These are phyloP conservation scores for Lampris incognitus DNA, from an alignment of 2,113 vertebrate genomes.

Conservation along the genomic window DNA sequence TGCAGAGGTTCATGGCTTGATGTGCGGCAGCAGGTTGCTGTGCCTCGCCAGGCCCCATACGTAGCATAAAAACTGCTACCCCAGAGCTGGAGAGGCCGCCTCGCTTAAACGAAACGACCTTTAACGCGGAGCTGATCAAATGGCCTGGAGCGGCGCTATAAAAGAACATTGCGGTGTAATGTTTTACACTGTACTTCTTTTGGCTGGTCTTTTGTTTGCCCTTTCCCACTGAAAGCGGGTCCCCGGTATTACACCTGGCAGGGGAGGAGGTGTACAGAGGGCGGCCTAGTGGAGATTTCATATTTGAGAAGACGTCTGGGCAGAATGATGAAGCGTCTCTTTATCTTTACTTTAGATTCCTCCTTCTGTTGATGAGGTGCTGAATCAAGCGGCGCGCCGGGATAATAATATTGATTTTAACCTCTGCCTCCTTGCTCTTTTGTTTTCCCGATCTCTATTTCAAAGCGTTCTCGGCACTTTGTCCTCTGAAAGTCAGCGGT, in stretches of 20 bases:
- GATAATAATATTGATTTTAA: slow-evolving; percentile 41
- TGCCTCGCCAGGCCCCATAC: slow-evolving; percentile 37
- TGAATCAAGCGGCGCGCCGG: slow-evolving; percentile 24
- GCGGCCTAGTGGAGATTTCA: slow-evolving; percentile 42
- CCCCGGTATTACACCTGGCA: slow-evolving; percentile 57
- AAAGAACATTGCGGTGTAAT: slow-evolving; percentile 71
- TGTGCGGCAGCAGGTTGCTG: slow-evolving; percentile 51
- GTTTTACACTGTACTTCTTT: slow-evolving; percentile 70
- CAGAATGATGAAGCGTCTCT: slow-evolving; percentile 38
- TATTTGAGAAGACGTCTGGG: slow-evolving; percentile 30
- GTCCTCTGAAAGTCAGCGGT: slow-evolving; percentile 74
- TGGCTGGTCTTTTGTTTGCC: slow-evolving; percentile 64
- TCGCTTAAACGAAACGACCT: slow-evolving; percentile 75
- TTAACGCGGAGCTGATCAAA: slow-evolving; percentile 77
- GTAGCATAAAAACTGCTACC: slow-evolving; percentile 35
- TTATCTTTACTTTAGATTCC: slow-evolving; percentile 30
- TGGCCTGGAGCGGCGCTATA: slow-evolving; percentile 65
- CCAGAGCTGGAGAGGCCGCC: slow-evolving; percentile 50
- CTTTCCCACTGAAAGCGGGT: slow-evolving; percentile 56
- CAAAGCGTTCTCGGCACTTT: slow-evolving; percentile 49
- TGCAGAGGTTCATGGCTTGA: slow-evolving; percentile 39
- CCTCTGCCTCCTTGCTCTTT: slow-evolving; percentile 36
- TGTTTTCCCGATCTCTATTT: slow-evolving; percentile 37
- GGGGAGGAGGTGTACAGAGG: slow-evolving; percentile 41
- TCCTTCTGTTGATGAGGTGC: slow-evolving; percentile 39